Percentiles rank a stretch among this genome's conserved stretches.
These are phyloP conservation scores for Gulo gulo DNA, from an alignment of 2,113 vertebrate species.

Conservation along the genomic window DNA sequence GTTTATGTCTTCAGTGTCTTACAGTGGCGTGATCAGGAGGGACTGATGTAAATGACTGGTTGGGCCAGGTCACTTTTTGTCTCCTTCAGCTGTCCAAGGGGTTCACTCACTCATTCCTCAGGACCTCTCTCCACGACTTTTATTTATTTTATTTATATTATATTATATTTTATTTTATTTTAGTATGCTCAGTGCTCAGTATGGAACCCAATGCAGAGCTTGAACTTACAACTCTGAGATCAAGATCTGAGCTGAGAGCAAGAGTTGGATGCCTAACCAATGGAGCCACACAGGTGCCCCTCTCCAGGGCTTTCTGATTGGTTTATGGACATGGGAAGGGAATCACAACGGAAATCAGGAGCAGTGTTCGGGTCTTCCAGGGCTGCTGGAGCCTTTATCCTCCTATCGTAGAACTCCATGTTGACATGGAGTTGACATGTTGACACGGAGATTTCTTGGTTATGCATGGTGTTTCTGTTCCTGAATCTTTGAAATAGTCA, in stretches of 20 bases:
- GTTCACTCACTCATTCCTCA: neutral
- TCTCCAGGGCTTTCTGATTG: neutral
- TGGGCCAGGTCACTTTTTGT: neutral
- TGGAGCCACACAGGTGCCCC: neutral
- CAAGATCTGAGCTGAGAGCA: neutral
- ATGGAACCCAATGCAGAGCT: neutral
- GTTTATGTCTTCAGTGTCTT: neutral
- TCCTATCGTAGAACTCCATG: neutral
- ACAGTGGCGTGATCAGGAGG: neutral
- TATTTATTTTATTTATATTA: neutral
- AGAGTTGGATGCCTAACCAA: neutral
- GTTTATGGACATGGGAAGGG: neutral
- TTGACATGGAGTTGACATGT: neutral
- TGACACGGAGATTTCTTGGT: neutral
- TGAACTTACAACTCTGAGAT: neutral
- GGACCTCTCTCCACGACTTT: neutral
- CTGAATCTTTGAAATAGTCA: constrained; percentile 6
- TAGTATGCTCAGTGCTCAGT: neutral
- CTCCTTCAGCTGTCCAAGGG: neutral
- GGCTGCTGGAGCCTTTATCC: neutral
- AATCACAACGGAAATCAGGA: neutral
- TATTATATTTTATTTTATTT: neutral
- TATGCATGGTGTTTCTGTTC: neutral
- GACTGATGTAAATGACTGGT: neutral
- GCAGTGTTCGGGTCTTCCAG: neutral